Evolutionary conservation across 2,888 invertebrate genomes (phyloP), one percentile per base, ranked within the genome.

Genomic region (Drosophila birchii): DNA sequence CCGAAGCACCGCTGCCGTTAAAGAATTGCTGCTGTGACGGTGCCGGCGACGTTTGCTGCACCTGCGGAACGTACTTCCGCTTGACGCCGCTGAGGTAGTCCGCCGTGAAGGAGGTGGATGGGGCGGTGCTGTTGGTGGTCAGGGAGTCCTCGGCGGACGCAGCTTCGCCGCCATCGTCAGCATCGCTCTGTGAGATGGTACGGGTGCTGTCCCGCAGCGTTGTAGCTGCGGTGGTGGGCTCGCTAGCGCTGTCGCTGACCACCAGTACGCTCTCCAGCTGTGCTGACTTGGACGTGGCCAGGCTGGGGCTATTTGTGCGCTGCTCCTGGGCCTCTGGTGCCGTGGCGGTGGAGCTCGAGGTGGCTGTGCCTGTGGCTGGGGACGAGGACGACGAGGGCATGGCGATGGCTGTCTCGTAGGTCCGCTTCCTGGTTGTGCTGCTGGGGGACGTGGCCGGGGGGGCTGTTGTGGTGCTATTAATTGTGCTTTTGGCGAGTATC

Each of bases 321-420:
- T 64, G 56, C 53, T 78, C 78, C 60, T 67, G 78, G 56, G 58
- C 66, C 45, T 73, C 80, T 59, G 73, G 63, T 47, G 29, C 45
- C 14, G 29, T 54, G 32, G 29, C 51, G 32, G 38, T 26, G 63
- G 63, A 32, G 29, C 20, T 47, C 9, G 57, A 41, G 34, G 34
- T 29, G 43, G 58, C 14, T 68, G 53, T 18, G 61, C 18, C 49
- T 51, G 58, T n/a, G 23, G 51, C 49, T 16, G 47, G 29, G 44
- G 62, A 38, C 29, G 63, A 36, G 36, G 68, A 91, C 89, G 63
- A 63, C 36, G 64, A 51, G 38, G 68, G 91, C 90, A 91, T 91
- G 53, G 81, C 82, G 74, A 92, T 86, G 53, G 92, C 91, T 71
- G 90, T 88, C 69, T 92, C 91, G 89, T 92, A 92, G 58, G 87